Evolutionary conservation across 2,888 invertebrate species (phyloP).

Genomic region (Auanema sp.): DNA sequence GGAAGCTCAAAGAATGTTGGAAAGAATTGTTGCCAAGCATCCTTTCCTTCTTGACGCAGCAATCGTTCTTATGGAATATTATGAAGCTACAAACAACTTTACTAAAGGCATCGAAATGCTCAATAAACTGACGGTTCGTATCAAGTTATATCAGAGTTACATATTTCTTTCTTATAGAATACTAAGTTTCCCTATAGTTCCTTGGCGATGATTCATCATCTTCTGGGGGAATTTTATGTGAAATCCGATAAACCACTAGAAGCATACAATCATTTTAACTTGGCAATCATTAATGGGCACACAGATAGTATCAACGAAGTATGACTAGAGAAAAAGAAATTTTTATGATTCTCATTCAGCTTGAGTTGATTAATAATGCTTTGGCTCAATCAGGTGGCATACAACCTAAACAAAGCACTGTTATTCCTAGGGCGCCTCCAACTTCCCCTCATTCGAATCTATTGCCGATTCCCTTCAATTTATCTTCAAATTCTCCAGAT

Average conservation of each 20-base stretch:
- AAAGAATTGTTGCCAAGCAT: background rate
- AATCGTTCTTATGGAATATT: constrained; percentile 6
- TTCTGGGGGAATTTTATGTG: constrained; percentile 8
- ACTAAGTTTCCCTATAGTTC: background rate
- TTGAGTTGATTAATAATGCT: too few species aligned
- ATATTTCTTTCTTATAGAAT: constrained; percentile 1
- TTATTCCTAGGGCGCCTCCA: too few species aligned
- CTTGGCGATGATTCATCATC: constrained; percentile 12
- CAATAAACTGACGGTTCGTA: constrained; percentile 8
- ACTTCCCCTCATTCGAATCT: too few species aligned
- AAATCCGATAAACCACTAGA: background rate
- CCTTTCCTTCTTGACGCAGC: constrained; percentile 6
- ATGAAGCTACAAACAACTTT: constrained; percentile 4
- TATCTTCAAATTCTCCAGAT: too few species aligned
- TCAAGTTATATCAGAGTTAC: background rate
- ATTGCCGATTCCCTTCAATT: too few species aligned
- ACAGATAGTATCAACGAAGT: too few species aligned
- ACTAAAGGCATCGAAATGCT: constrained; percentile 2
- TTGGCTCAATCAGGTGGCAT: too few species aligned
- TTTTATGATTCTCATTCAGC: too few species aligned
- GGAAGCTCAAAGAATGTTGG: constrained; percentile 13
- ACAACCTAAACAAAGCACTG: too few species aligned
- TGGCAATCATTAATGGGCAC: constrained; percentile 2
- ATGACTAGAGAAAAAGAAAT: too few species aligned
- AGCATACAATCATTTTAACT: constrained; percentile 9